Conservation (phyloP, 2,113 vertebrate species). For the Alectura lathami region DNA sequence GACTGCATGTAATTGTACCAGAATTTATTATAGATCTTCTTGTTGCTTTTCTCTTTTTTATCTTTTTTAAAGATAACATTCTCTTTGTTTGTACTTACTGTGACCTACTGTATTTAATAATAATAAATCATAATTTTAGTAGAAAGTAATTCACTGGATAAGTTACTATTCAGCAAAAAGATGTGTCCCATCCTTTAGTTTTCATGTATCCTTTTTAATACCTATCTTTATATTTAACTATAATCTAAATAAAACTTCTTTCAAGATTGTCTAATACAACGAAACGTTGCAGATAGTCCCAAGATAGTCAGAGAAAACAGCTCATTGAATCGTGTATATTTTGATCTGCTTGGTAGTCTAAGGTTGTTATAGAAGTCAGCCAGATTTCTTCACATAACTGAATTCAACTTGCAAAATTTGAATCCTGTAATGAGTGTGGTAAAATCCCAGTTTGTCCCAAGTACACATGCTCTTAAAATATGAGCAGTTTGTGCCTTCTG, state of each 20-base stretch:
- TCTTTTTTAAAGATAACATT: neutral
- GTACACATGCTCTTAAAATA: neutral
- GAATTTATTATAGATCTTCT: neutral
- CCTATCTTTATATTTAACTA: neutral
- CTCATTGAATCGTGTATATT: rapidly evolving
- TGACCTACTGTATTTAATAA: neutral
- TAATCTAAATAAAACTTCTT: neutral
- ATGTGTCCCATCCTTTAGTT: neutral
- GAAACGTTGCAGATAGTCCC: neutral
- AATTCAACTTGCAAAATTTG: neutral
- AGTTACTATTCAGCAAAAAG: neutral
- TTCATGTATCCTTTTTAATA: neutral
- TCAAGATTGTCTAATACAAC: neutral
- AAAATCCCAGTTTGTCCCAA: neutral
- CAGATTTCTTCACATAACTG: neutral
- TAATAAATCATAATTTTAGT: neutral
- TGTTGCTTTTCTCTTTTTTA: neutral
- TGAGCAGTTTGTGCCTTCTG: neutral
- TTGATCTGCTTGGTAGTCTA: neutral
- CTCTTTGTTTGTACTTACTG: neutral
- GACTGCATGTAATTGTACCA: neutral
- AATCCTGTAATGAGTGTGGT: neutral
- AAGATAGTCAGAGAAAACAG: neutral
- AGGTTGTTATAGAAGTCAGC: neutral
- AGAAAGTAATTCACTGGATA: neutral